Conservation (phyloP, 1,140 invertebrate genomes). For the Pristionchus pacificus region DNA sequence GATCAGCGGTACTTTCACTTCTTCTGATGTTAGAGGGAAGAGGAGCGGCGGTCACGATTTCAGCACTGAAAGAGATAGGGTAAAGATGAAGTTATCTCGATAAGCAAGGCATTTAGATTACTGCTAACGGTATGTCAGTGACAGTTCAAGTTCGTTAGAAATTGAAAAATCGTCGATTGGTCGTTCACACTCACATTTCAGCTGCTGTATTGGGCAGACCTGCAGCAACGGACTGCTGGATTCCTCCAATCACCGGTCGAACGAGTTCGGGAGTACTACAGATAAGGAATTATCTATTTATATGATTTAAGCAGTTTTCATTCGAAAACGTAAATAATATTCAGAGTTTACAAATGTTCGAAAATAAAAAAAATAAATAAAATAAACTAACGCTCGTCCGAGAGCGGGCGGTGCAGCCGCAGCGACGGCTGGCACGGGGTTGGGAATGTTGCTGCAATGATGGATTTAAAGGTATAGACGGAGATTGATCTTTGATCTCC, state of each 20-base stretch:
- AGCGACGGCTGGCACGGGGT: no score
- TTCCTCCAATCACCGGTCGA: neutral
- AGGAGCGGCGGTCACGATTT: neutral
- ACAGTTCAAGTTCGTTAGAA: no score
- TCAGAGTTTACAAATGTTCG: no score
- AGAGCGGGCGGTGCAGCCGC: no score
- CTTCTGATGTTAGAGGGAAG: neutral
- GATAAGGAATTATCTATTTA: no score
- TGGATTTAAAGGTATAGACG: no score
- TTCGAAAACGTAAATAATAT: neutral
- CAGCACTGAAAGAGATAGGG: neutral
- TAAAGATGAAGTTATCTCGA: no score
- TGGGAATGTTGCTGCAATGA: no score
- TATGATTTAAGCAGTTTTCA: neutral
- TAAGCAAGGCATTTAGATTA: no score
- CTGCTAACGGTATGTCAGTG: no score
- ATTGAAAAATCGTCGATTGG: neutral
- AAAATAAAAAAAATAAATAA: neutral
- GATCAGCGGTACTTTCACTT: neutral
- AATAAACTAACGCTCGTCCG: neutral
- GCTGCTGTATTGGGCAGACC: neutral
- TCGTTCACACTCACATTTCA: neutral
- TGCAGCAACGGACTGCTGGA: neutral
- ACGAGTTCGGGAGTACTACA: neutral
- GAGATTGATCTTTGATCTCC: no score